Percentiles rank a stretch among this genome's conserved stretches.
Evolutionary conservation across 2,888 invertebrate species (phyloP).

Genomic region (Conomelus anceps): DNA sequence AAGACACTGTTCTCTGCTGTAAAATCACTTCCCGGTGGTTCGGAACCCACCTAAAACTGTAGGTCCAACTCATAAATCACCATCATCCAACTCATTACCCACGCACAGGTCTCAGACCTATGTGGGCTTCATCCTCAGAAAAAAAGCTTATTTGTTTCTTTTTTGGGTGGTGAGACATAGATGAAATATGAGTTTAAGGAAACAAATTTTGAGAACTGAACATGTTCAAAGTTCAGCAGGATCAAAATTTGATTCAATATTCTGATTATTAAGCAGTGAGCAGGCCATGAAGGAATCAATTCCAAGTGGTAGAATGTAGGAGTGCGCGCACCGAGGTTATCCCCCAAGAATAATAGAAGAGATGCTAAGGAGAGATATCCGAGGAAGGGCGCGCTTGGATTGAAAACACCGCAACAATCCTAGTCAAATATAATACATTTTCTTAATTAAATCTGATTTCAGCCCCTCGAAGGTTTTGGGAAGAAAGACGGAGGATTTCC

Average conservation of each 20-base stretch:
- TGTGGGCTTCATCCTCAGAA: too few relatives aligned
- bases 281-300: neutral
- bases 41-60: too few relatives aligned
- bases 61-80: too few relatives aligned
- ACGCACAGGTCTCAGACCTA: too few relatives aligned
- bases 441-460: conserved; percentile 13
- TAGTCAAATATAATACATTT: conserved; percentile 13
- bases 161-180: too few relatives aligned
- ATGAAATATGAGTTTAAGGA: too few relatives aligned
- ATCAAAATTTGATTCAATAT: neutral
- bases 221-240: neutral
- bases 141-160: too few relatives aligned
- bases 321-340: neutral
- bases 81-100: too few relatives aligned
- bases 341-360: neutral
- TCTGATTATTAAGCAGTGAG: neutral
- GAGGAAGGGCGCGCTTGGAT: neutral
- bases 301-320: neutral
- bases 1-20: too few relatives aligned
- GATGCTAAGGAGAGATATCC: neutral
- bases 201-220: neutral
- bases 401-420: conserved; percentile 11
- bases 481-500: neutral
- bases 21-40: too few relatives aligned
- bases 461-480: neutral